A percentile compares a stretch with the other conserved stretches of the same genome.
These are phyloP conservation scores for Brachionus angularis DNA, from an alignment of 1,140 invertebrate species.

Conservation along the genomic window DNA sequence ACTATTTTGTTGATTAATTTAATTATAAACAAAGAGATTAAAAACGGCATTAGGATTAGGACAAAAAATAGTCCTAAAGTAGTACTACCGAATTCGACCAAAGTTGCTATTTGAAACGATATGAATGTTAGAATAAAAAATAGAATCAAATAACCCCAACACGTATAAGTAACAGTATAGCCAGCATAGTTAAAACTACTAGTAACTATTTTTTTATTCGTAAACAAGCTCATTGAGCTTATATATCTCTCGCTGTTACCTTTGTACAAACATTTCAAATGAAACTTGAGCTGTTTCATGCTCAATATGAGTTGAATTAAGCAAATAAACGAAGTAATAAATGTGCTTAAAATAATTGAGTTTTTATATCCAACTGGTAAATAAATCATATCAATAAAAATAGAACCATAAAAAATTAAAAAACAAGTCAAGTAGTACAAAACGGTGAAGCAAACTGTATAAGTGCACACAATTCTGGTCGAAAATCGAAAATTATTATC, in stretches of 20 bases:
- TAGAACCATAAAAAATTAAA: conserved; percentile 31
- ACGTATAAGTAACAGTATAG: conserved; percentile 16
- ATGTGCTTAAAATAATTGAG: not conserved
- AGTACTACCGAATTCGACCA: conserved; percentile 21
- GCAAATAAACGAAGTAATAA: not conserved
- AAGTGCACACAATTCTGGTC: conserved; percentile 22
- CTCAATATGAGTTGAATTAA: conserved; percentile 11
- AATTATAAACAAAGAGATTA: conserved; percentile 5
- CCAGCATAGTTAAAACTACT: conserved; percentile 27
- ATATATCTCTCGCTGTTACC: not conserved
- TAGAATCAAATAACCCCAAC: conserved; percentile 35
- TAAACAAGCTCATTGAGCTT: not conserved
- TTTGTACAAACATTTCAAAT: conserved; percentile 13
- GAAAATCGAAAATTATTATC: conserved; percentile 40
- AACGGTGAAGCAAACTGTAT: conserved; percentile 18
- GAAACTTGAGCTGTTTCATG: conserved; percentile 3
- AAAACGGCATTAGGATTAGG: conserved; percentile 24
- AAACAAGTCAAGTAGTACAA: conserved; percentile 40
- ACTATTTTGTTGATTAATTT: not conserved
- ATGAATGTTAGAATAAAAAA: conserved; percentile 28
- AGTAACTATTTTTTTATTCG: not conserved
- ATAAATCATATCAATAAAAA: conserved; percentile 36
- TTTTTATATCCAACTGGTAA: conserved; percentile 13
- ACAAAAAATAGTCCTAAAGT: not conserved
- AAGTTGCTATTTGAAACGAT: conserved; percentile 18